These are phyloP conservation scores for Phyto melanocephala DNA, from an alignment of 2,888 invertebrate genomes.

Conservation along the genomic window DNA sequence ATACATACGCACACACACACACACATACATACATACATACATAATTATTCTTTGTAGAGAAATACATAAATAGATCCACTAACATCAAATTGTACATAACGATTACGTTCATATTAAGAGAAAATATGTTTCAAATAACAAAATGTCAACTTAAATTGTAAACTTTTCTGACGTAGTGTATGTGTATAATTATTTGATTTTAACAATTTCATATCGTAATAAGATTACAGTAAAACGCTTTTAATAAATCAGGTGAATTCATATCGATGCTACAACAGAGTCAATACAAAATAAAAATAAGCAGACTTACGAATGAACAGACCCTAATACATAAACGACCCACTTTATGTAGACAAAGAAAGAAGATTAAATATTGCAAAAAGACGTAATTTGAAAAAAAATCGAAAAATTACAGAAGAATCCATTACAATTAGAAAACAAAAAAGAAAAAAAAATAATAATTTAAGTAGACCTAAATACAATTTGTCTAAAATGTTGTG, in stretches of 20 bases:
- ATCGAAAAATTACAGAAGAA: conserved; percentile 2
- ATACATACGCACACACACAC: too few relatives aligned
- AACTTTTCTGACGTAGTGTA: neutral
- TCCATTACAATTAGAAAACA: conserved; percentile 8
- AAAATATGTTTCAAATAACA: conserved; percentile 23
- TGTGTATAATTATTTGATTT: neutral
- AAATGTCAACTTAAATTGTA: neutral
- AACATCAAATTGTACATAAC: too few relatives aligned
- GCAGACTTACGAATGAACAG: neutral
- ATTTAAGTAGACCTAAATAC: conserved; percentile 48
- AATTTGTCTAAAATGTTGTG: conserved; percentile 27
- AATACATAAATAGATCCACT: too few relatives aligned
- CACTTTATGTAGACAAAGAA: conserved; percentile 34
- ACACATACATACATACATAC: too few relatives aligned
- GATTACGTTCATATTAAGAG: too few relatives aligned
- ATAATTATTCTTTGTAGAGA: too few relatives aligned
- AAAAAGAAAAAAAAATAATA: conserved; percentile 47
- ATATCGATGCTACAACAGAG: conserved; percentile 16
- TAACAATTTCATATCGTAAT: conserved; percentile 26
- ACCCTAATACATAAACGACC: conserved; percentile 41
- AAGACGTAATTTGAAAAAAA: conserved; percentile 16
- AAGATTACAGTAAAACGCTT: conserved; percentile 48
- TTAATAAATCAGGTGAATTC: conserved; percentile 41
- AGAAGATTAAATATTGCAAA: conserved; percentile 26
- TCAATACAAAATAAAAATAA: neutral